These are phyloP conservation scores for Phania funesta DNA, from an alignment of 2,888 invertebrate species.

Conservation along the genomic window DNA sequence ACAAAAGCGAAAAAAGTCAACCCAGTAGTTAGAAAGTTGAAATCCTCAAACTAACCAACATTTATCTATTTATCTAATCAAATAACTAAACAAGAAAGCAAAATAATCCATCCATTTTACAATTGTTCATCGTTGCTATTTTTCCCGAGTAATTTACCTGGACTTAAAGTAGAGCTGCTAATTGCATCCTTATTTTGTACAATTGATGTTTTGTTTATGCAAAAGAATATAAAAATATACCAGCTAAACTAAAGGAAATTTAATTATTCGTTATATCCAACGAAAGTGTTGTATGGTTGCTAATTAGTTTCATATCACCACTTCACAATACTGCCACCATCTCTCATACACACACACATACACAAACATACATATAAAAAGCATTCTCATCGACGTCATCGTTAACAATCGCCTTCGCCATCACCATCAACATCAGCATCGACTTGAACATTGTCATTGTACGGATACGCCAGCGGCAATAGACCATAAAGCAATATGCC, in stretches of 20 bases:
- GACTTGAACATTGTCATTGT: conserved; percentile 41
- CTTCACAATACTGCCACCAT: conserved; percentile 13
- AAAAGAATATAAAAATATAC: conserved; percentile 4
- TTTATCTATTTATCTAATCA: conserved; percentile 3
- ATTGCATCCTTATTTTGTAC: conserved; percentile 30
- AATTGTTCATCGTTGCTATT: conserved; percentile 32
- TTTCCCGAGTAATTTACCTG: conserved; percentile 37
- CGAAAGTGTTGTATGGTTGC: conserved; percentile 50
- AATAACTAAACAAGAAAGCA: conserved; percentile 23
- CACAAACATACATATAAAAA: neutral
- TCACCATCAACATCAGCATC: conserved; percentile 14
- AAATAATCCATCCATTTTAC: conserved; percentile 58
- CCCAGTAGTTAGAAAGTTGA: conserved; percentile 26
- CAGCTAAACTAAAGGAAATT: neutral
- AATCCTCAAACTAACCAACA: conserved; percentile 2
- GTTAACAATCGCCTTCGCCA: conserved; percentile 13
- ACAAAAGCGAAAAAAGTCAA: neutral
- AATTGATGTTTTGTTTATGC: conserved; percentile 20
- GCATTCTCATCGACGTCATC: conserved; percentile 43
- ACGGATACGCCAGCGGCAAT: conserved; percentile 50
- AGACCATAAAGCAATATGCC: conserved; percentile 63
- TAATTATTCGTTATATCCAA: conserved; percentile 15
- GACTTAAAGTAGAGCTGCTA: conserved; percentile 28
- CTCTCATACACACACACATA: neutral
- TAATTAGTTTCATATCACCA: conserved; percentile 45